These are phyloP conservation scores for Cyphomyrus discorhynchus DNA, from an alignment of 2,113 vertebrate species.

Conservation along the genomic window DNA sequence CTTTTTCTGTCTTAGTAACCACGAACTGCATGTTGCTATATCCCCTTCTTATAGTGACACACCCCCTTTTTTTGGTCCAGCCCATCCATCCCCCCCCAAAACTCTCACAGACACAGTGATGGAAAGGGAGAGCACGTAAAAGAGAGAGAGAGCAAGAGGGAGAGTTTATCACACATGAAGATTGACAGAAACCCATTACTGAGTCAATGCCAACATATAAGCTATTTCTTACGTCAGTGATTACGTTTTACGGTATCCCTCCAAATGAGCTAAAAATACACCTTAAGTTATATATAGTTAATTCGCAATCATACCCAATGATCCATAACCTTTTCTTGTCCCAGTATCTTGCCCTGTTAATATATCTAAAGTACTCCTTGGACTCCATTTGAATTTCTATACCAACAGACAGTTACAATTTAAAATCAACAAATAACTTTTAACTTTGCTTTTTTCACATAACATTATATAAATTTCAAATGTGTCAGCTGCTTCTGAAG, in stretches of 20 bases:
- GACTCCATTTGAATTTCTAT: neutral
- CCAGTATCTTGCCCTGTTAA: neutral
- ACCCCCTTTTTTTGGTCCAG: constrained; percentile 52
- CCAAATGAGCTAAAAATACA: constrained; percentile 29
- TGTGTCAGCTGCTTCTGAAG: neutral
- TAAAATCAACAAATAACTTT: neutral
- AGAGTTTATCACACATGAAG: constrained; percentile 17
- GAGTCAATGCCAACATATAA: constrained; percentile 19
- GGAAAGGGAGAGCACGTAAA: constrained; percentile 7
- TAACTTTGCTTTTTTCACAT: neutral
- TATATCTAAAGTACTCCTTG: neutral
- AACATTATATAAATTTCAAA: neutral
- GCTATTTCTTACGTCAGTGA: constrained; percentile 21
- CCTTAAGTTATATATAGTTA: neutral
- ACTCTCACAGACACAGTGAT: constrained; percentile 32
- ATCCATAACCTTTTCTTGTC: neutral
- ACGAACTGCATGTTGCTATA: constrained; percentile 49
- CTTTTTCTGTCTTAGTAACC: constrained; percentile 44
- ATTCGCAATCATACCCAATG: neutral
- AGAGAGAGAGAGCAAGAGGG: constrained; percentile 3
- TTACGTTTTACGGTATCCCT: constrained; percentile 17
- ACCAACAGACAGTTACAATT: neutral
- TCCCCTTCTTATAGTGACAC: constrained; percentile 59
- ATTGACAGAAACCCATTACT: constrained; percentile 24
- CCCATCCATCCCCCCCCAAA: constrained; percentile 34